Evolutionary conservation across 2,113 vertebrate species (phyloP).

Genomic region (Tenebrosternarchus preto): DNA sequence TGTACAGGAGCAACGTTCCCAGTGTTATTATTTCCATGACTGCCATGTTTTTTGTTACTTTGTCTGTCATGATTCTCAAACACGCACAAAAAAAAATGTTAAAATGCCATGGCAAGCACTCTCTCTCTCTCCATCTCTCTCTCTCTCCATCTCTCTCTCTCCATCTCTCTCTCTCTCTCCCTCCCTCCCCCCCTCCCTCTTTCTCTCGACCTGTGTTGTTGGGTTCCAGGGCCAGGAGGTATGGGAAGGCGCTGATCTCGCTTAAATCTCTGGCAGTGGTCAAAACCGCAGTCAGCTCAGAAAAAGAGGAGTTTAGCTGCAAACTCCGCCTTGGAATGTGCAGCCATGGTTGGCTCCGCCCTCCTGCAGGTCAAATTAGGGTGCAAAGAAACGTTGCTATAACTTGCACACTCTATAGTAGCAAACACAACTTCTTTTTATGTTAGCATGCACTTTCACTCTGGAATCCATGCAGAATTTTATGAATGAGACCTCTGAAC

Average conservation of each 20-base stretch:
- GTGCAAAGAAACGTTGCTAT: background rate
- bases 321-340: slow-evolving; percentile 89
- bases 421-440: background rate
- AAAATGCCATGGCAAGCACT: background rate
- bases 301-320: slow-evolving; percentile 85
- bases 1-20: background rate
- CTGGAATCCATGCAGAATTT: no score
- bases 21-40: background rate
- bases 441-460: no score
- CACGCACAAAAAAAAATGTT: no score
- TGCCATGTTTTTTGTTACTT: background rate
- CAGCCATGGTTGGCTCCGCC: slow-evolving; percentile 87
- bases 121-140: background rate
- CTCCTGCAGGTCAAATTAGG: slow-evolving; percentile 70
- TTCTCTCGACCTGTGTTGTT: slow-evolving; percentile 79
- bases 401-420: background rate
- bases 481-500: no score
- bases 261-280: slow-evolving; percentile 85
- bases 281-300: slow-evolving; percentile 84
- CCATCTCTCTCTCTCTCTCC: background rate
- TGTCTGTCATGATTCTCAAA: no score
- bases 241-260: slow-evolving; percentile 87
- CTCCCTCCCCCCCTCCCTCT: no score
- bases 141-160: background rate
- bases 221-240: slow-evolving; percentile 86